These are phyloP conservation scores for Jacana jacana DNA, from an alignment of 2,113 vertebrate genomes.

Conservation along the genomic window DNA sequence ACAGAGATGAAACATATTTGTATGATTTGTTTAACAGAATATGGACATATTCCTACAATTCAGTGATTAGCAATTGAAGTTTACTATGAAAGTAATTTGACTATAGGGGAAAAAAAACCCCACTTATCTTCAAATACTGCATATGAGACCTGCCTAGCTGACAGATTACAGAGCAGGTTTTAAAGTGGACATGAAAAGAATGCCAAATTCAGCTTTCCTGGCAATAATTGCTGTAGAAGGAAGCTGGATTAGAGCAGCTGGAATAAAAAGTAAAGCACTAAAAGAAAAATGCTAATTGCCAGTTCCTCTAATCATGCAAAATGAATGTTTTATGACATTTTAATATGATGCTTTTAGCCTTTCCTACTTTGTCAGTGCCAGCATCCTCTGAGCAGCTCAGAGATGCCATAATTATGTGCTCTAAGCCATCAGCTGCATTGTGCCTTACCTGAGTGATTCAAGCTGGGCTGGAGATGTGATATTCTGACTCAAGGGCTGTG, in stretches of 20 bases:
- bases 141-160: conserved; percentile 23
- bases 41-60: not conserved
- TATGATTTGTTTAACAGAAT: conserved; percentile 35
- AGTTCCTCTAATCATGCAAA: conserved; percentile 23
- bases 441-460: conserved; percentile 49
- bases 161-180: conserved; percentile 66
- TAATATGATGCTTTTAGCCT: conserved; percentile 50
- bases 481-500: not conserved
- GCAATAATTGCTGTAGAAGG: not conserved
- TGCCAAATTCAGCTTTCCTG: conserved; percentile 61
- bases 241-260: conserved; percentile 24
- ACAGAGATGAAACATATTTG: not conserved
- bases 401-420: conserved; percentile 36
- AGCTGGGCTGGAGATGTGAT: not conserved
- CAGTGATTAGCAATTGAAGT: not conserved
- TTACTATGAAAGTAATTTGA: not conserved
- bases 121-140: conserved; percentile 19
- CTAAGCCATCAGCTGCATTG: not conserved
- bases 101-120: not conserved
- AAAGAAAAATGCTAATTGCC: conserved; percentile 45
- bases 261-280: conserved; percentile 35
- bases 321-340: conserved; percentile 62
- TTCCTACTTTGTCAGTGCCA: conserved; percentile 41
- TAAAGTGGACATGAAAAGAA: conserved; percentile 63
- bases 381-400: conserved; percentile 42